These are phyloP conservation scores for Entomyzon cyanotis DNA, from an alignment of 2,113 vertebrate species.

Conservation along the genomic window DNA sequence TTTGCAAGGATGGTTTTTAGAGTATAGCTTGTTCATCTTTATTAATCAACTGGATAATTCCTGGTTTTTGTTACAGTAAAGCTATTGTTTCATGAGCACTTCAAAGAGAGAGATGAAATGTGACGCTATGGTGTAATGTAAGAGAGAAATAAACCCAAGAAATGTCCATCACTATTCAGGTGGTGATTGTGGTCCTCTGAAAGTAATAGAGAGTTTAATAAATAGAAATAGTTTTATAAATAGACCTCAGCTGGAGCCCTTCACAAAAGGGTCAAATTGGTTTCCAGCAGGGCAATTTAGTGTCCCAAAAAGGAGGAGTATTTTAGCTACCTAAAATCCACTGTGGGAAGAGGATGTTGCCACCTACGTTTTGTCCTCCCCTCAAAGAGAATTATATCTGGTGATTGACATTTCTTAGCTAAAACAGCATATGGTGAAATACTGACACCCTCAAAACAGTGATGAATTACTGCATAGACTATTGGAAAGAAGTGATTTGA, in stretches of 20 bases:
- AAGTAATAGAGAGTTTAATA: neutral
- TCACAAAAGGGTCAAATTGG: neutral
- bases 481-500: neutral
- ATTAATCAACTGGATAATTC: neutral
- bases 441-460: neutral
- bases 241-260: neutral
- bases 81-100: neutral
- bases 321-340: neutral
- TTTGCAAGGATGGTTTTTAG: neutral
- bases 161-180: neutral
- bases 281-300: neutral
- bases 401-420: neutral
- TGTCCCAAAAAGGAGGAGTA: neutral
- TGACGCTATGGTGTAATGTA: accelerated
- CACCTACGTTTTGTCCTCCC: neutral
- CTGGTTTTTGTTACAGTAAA: neutral
- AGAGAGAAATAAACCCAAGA: neutral
- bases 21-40: neutral
- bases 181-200: neutral
- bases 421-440: neutral
- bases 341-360: neutral
- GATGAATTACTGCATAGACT: neutral
- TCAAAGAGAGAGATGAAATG: neutral
- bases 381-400: neutral
- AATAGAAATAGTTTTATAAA: neutral